Percentiles rank a stretch among this genome's conserved stretches.
Conservation (phyloP, 2,888 invertebrate species). For the Nephrotoma guestfalica region DNA sequence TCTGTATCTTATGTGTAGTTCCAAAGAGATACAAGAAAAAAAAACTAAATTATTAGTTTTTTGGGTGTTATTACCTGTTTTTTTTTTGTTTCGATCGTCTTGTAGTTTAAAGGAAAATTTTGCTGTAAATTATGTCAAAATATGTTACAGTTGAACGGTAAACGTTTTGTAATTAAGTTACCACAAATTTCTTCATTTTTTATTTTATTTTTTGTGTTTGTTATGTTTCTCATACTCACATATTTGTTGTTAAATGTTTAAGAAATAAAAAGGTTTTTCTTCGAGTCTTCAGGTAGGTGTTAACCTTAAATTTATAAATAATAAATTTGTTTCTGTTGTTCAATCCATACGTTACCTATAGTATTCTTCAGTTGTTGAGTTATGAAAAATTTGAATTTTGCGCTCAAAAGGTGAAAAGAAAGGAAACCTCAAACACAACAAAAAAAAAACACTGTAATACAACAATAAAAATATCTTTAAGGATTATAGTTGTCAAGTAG, state of each 20-base stretch:
- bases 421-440: background rate
- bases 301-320: background rate
- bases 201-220: background rate
- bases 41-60: background rate
- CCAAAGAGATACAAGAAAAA: background rate
- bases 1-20: background rate
- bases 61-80: conserved; percentile 4
- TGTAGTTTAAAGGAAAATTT: background rate
- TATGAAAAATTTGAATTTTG: background rate
- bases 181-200: background rate
- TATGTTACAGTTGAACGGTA: conserved; percentile 4
- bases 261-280: background rate
- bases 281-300: conserved; percentile 3
- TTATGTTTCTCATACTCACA: background rate
- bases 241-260: background rate
- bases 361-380: background rate
- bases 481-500: background rate
- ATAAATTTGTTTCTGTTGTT: background rate
- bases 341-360: background rate
- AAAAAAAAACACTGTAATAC: background rate
- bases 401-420: background rate
- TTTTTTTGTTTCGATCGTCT: conserved; percentile 1
- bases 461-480: background rate
- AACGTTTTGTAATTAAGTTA: conserved; percentile 5
- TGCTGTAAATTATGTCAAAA: conserved; percentile 6